Base-by-base conservation (phyloP, 2,113 vertebrate species). In the Aix galericulata region DNA sequence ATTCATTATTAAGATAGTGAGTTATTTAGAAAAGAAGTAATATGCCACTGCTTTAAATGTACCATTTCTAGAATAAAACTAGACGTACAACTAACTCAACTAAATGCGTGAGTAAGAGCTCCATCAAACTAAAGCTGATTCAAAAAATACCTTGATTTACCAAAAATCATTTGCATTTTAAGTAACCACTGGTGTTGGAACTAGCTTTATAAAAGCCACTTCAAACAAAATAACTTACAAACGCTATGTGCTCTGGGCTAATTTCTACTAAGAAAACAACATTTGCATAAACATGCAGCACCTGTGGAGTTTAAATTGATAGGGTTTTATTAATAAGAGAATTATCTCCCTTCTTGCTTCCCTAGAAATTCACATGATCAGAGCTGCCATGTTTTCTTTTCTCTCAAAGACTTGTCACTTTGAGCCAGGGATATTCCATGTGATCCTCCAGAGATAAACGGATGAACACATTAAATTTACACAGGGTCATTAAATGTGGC, bases 171-270 rank as follows among this genome's bases (percentile, higher is more conserved):
- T 69, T 87, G 64, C 88, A 85, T 94, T 68, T 80, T 95, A 90
- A 96, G 62, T 93, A 89, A 94, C 69, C 20, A 77, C 38, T 78
- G 55, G n/a, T 95, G 53, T 9, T 91, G 66, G 84, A 91, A 89
- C 64, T 31, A 63, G 72, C 76, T 87, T 95, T 89, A 86, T 66
- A 91, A 94, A 98, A 97, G 88, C 86, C 95, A 97, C 96, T 96
- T 96, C 82, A 92, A 88, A 93, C 81, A 96, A 73, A 95, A 27
- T 60, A 89, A 78, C 89, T 83, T 42, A 31, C 36, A 94, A 95
- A 62, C 2, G 18, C 69, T 72, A 44, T 68, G 67, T 71, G 96
- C 95, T 94, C 83, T 82, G 81, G 97, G 96, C 81, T 95, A 86
- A 91, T 76, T 93, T 87, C 93, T 86, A 60, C 40, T 83, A 78